Percentiles rank a stretch among this genome's conserved stretches.
Conservation (phyloP, 2,888 invertebrate species). For the Artemia sinica region DNA sequence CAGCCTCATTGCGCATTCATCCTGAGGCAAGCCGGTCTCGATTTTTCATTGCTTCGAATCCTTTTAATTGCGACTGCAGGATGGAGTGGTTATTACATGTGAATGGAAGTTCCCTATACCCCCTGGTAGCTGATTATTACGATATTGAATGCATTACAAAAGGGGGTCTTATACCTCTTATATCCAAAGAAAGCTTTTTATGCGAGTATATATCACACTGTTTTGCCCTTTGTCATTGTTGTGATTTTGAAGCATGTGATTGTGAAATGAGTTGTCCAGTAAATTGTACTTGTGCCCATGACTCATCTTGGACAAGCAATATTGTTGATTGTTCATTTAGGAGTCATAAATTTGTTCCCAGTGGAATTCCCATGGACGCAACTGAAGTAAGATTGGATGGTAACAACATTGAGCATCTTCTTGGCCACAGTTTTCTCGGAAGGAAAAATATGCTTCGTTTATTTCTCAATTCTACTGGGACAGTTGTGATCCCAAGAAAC, state of each 20-base stretch:
- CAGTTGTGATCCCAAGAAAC: slow-evolving; percentile 57
- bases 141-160: slow-evolving; percentile 37
- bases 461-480: slow-evolving; percentile 57
- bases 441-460: slow-evolving; percentile 55
- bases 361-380: slow-evolving; percentile 73
- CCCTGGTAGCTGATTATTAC: slow-evolving; percentile 44
- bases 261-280: slow-evolving; percentile 78
- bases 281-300: slow-evolving; percentile 72
- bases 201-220: slow-evolving; percentile 69
- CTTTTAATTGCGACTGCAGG: slow-evolving; percentile 69
- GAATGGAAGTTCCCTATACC: slow-evolving; percentile 10
- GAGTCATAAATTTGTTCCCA: slow-evolving; percentile 43
- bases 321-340: slow-evolving; percentile 65
- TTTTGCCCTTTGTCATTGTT: slow-evolving; percentile 69
- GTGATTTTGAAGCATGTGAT: slow-evolving; percentile 77
- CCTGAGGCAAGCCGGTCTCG: slow-evolving; percentile 35
- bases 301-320: slow-evolving; percentile 67
- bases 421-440: slow-evolving; percentile 68
- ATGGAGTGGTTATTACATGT: slow-evolving; percentile 36
- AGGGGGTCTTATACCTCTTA: slow-evolving; percentile 36
- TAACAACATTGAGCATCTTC: slow-evolving; percentile 53
- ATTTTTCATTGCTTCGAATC: slow-evolving; percentile 67
- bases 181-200: slow-evolving; percentile 62
- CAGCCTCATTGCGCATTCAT: slow-evolving; percentile 1
- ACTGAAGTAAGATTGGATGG: slow-evolving; percentile 69